phyloP scores from a whole-genome alignment of 2,113 vertebrate species.

The Atherinomorus stipes region DNA sequence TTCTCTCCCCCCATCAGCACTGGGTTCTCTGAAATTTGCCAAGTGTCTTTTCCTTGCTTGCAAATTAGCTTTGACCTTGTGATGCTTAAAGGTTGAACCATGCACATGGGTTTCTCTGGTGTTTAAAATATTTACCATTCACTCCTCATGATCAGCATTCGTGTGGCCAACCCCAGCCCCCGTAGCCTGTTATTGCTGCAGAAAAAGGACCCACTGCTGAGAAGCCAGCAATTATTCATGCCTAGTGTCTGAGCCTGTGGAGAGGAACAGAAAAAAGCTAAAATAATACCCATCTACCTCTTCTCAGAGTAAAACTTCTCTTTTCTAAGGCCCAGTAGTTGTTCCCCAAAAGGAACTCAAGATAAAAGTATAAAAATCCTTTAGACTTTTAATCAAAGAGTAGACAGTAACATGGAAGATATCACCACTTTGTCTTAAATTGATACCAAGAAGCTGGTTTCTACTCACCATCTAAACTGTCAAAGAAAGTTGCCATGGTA shows the following conservation, averaged over 20 bases:
- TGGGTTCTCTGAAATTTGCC: conserved; percentile 67
- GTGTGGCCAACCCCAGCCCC: conserved; percentile 58
- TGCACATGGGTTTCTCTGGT: conserved; percentile 70
- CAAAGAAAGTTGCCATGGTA: conserved; percentile 12
- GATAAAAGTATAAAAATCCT: conserved; percentile 35
- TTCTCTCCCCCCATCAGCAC: conserved; percentile 5
- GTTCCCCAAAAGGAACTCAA: conserved; percentile 16
- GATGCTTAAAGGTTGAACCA: conserved; percentile 76
- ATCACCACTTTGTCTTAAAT: conserved; percentile 8
- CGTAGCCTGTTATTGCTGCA: conserved; percentile 53
- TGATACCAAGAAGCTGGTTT: conserved; percentile 2
- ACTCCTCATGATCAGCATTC: conserved; percentile 76
- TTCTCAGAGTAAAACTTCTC: conserved; percentile 33
- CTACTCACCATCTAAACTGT: conserved; percentile 19
- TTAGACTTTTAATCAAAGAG: conserved; percentile 39
- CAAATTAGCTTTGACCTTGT: conserved; percentile 83
- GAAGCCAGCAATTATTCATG: conserved; percentile 79
- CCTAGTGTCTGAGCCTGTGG: conserved; percentile 55
- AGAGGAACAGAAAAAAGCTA: conserved; percentile 43
- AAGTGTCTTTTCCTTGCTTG: conserved; percentile 78
- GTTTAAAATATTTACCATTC: conserved; percentile 83
- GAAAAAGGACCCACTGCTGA: conserved; percentile 65
- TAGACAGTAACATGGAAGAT: not conserved
- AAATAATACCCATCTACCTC: conserved; percentile 44
- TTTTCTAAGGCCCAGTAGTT: conserved; percentile 36